A percentile compares a stretch with the other conserved stretches of the same genome.
phyloP scores from a whole-genome alignment of 2,113 vertebrate species.

The zebrafish (Danio rerio) region GRCz12tu NC_133181.1:44071001-44071500 shows the following conservation, averaged over 20 bases:
- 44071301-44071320: neutral
- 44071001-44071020: neutral
- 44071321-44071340: neutral
- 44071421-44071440: too few species aligned
- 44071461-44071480: too few species aligned
- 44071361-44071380: too few species aligned
- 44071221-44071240: constrained; percentile 2
- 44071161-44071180: constrained; percentile 37
- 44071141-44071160: constrained; percentile 25
- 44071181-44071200: constrained; percentile 19
- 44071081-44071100: neutral
- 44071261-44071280: neutral
- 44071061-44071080: neutral
- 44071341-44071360: neutral
- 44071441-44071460: too few species aligned
- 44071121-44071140: constrained; percentile 22
- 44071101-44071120: constrained; percentile 18
- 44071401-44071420: too few species aligned
- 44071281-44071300: neutral
- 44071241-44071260: neutral
- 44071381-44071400: neutral
- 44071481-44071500: too few species aligned
- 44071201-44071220: constrained; percentile 10
- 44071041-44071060: neutral
- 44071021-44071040: neutral